Conservation (phyloP, 1,140 invertebrate species). For the Centruroides vittatus region DNA sequence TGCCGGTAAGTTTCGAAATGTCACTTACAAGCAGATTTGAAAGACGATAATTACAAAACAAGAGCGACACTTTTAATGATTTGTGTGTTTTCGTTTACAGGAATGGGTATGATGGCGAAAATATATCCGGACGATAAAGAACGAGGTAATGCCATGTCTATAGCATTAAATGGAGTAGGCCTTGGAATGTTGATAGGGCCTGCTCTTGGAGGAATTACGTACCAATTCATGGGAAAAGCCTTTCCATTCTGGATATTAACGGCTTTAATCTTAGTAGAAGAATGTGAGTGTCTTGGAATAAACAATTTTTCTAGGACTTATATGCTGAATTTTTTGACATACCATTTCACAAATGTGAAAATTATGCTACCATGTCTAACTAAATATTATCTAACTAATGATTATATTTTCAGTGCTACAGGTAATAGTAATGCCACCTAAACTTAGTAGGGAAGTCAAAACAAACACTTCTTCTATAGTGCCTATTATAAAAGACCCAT, state of each 20-base stretch:
- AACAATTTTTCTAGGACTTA: too few species aligned
- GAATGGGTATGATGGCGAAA: slow-evolving; percentile 97
- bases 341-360: too few species aligned
- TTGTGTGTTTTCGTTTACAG: slow-evolving; percentile 26
- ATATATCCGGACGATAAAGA: slow-evolving; percentile 86
- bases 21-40: too few species aligned
- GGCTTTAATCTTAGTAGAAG: slow-evolving; percentile 78
- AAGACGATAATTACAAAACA: too few species aligned
- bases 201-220: slow-evolving; percentile 93
- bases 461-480: slow-evolving; percentile 77
- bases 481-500: slow-evolving; percentile 81
- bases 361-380: too few species aligned
- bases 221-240: slow-evolving; percentile 92
- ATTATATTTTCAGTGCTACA: slow-evolving; percentile 56
- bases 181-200: slow-evolving; percentile 88
- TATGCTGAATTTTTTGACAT: background rate
- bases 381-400: too few species aligned
- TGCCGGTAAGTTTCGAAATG: slow-evolving; percentile 44
- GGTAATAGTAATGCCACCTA: slow-evolving; percentile 85
- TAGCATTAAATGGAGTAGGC: slow-evolving; percentile 88
- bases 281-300: slow-evolving; percentile 47
- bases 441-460: slow-evolving; percentile 72
- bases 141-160: slow-evolving; percentile 93
- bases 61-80: too few species aligned
- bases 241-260: slow-evolving; percentile 91